A percentile compares a stretch with the other conserved stretches of the same genome.
Evolutionary conservation across 2,113 vertebrate genomes (phyloP).

Genomic region (Psittacara wagleri): DNA sequence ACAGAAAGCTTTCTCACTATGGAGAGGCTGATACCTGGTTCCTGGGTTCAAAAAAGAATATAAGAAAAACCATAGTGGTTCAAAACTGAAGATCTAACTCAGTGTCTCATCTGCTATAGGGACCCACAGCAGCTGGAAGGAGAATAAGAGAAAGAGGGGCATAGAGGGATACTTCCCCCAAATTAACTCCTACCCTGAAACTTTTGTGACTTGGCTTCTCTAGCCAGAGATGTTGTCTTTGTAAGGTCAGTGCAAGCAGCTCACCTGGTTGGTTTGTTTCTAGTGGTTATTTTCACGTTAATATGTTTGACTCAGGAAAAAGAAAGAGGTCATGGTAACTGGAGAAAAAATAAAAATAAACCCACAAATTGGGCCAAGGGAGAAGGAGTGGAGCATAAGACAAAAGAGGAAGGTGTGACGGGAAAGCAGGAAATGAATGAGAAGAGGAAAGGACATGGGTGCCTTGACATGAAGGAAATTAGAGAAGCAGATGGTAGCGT

Average conservation of each 20-base stretch:
- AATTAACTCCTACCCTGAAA: background rate
- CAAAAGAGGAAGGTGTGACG: background rate
- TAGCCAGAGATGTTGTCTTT: background rate
- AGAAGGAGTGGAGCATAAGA: background rate
- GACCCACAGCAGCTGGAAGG: background rate
- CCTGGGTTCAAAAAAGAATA: background rate
- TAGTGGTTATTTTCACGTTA: background rate
- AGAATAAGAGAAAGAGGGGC: background rate
- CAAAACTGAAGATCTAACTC: background rate
- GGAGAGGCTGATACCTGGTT: background rate
- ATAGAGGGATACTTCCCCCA: background rate
- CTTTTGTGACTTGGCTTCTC: background rate
- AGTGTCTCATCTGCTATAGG: background rate
- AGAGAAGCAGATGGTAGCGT: background rate
- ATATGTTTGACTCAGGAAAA: background rate
- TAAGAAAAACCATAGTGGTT: background rate
- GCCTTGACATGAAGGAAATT: background rate
- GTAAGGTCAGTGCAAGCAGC: background rate
- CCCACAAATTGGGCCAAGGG: background rate
- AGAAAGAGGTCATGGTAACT: too few relatives aligned
- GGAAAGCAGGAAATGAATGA: background rate
- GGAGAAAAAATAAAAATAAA: background rate
- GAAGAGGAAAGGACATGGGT: background rate
- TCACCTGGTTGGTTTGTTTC: background rate
- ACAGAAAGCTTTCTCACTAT: background rate